Evolutionary conservation across 2,113 vertebrate species (phyloP), one percentile per base, ranked within the genome.

Genomic region (Cavia porcellus): DNA sequence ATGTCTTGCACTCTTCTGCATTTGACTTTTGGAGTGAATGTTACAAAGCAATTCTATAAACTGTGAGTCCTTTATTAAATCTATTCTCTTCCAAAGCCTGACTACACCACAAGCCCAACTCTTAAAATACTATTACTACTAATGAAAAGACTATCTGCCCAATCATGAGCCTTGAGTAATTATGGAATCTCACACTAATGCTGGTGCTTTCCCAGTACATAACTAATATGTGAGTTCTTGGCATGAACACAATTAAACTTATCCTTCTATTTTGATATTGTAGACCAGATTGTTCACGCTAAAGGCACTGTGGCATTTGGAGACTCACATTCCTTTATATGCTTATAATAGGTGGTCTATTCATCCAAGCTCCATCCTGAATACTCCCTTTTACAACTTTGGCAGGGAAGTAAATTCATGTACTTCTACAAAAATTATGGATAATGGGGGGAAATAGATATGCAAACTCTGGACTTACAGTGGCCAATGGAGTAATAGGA

Each of bases 371-470:
- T n/a, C 42, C 30, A 59, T 86, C 81, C 45, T 85, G 19, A n/a
- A 79, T 35, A 47, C 3, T 47, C 91, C 45, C 32, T 97, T 96
- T 93, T 81, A 28, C 52, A n/a, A 86, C 30, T 22, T 95, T 95
- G 35, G 45, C 47, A 96, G 96, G 47, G 6, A 30, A 82, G 61
- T 93, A 14, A 4, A 7, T 68, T 62, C 42, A 91, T 84, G 92
- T 87, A 9, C 11, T 88, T 97, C 96, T 97, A 52, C 55, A 97
- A 98, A 32, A 86, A 94, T 97, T 97, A 82, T 45, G 85, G 42
- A 6, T 96, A 96, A 95, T 97, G 70, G 92, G 98, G 98, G 97
- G 94, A 97, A 98, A 94, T 89, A 90, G 55, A 88, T 89, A 87
- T 66, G 45, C 93, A 77, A 94, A 55, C 74, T 96, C 96, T 97